These are phyloP conservation scores for Cossypha polioptera DNA, from an alignment of 2,797 vertebrate species.

Conservation along the genomic window DNA sequence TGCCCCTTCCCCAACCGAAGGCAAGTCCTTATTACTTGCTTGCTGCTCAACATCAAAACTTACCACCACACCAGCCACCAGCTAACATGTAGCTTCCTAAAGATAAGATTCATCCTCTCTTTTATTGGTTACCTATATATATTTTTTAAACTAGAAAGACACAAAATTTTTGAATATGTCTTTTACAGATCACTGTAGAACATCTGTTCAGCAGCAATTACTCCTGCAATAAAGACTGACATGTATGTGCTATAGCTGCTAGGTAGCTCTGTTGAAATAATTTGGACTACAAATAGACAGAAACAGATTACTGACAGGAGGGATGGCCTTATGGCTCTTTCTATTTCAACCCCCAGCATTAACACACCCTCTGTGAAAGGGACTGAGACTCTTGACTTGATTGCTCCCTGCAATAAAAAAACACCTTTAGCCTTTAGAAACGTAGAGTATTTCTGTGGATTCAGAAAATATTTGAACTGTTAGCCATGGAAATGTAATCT, in stretches of 20 bases:
- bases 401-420: background rate
- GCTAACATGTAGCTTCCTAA: background rate
- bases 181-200: background rate
- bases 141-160: background rate
- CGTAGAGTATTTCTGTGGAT: background rate
- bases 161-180: rapidly evolving
- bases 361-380: background rate
- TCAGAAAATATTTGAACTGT: background rate
- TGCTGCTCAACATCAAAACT: background rate
- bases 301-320: background rate
- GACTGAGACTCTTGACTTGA: background rate
- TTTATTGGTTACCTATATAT: background rate
- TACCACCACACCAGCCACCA: background rate
- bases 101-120: background rate
- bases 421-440: background rate
- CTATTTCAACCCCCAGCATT: background rate
- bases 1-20: background rate
- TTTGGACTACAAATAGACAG: background rate
- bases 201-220: background rate
- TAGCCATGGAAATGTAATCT: background rate
- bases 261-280: background rate
- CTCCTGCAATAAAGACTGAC: background rate
- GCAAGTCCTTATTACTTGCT: background rate
- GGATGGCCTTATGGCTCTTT: background rate
- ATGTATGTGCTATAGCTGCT: background rate